Conservation (phyloP, 2,113 vertebrate genomes). For the Psettodes erumei region DNA sequence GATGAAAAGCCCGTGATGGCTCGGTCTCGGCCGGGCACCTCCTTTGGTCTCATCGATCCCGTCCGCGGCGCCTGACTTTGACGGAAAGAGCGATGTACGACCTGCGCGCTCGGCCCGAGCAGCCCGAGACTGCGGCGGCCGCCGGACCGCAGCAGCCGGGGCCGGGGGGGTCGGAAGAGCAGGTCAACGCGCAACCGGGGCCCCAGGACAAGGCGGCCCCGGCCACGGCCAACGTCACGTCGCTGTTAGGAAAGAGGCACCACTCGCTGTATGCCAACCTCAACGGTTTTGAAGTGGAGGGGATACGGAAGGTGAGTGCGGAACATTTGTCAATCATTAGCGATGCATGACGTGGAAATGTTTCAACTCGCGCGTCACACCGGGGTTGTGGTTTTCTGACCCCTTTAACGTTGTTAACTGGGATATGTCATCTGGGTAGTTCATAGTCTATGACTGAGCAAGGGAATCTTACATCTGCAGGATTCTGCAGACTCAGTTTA, state of each 20-base stretch:
- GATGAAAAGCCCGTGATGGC: constrained; percentile 56
- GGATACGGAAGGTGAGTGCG: constrained; percentile 74
- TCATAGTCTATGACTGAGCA: background rate
- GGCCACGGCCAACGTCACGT: constrained; percentile 37
- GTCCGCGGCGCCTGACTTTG: constrained; percentile 45
- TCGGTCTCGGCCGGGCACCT: constrained; percentile 27
- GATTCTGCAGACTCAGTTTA: background rate
- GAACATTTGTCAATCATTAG: constrained; percentile 6
- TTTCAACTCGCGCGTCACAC: constrained; percentile 7
- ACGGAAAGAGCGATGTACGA: constrained; percentile 80
- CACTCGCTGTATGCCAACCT: constrained; percentile 82
- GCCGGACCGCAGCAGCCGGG: constrained; percentile 52
- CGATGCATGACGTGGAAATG: background rate
- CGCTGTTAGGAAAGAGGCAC: constrained; percentile 79
- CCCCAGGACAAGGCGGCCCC: constrained; percentile 45
- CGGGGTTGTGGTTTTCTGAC: background rate
- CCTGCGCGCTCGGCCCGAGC: constrained; percentile 78
- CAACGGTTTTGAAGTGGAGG: constrained; percentile 77
- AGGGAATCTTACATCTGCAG: background rate
- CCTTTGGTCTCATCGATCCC: constrained; percentile 54
- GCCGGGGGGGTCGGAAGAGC: constrained; percentile 43
- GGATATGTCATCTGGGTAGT: background rate
- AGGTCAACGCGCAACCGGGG: constrained; percentile 24
- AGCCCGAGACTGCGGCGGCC: constrained; percentile 64
- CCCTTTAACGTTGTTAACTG: background rate